These are phyloP conservation scores for Rhabdophis nuchalis DNA, from an alignment of 2,797 vertebrate species.

Conservation along the genomic window DNA sequence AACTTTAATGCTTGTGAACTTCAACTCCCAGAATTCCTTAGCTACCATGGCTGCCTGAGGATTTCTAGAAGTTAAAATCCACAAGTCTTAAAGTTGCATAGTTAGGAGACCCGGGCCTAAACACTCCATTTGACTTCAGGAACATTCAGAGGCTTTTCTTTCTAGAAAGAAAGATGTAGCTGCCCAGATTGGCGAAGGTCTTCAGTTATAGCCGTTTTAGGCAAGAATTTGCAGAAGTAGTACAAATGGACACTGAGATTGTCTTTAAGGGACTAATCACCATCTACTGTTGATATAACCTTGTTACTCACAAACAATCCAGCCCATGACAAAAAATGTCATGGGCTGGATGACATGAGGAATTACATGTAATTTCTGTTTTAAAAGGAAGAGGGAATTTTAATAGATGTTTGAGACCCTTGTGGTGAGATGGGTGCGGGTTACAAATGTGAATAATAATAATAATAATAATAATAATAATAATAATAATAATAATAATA, in stretches of 20 bases:
- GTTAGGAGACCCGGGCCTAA: rapidly evolving
- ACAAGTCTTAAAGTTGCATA: not conserved
- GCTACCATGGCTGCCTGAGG: not conserved
- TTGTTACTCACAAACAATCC: slow-evolving; percentile 30
- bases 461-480: no score
- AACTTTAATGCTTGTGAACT: not conserved
- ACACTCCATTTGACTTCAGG: slow-evolving; percentile 47
- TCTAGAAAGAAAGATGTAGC: slow-evolving; percentile 41
- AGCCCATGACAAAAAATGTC: slow-evolving; percentile 36
- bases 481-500: no score
- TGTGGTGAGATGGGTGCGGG: no score
- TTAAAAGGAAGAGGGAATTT: slow-evolving; percentile 24
- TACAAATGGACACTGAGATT: slow-evolving; percentile 46
- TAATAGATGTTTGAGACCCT: not conserved
- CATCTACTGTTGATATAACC: slow-evolving; percentile 47
- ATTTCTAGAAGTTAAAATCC: not conserved
- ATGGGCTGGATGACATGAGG: no score
- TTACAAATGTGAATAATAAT: no score
- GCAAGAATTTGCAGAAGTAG: slow-evolving; percentile 48
- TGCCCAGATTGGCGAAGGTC: slow-evolving; percentile 37
- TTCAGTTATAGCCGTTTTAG: slow-evolving; percentile 5
- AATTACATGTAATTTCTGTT: slow-evolving; percentile 15
- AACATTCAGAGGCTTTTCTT: slow-evolving; percentile 40
- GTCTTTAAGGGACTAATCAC: slow-evolving; percentile 51
- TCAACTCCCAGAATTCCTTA: not conserved